These are phyloP conservation scores for Lophotriccus pileatus DNA, from an alignment of 2,797 vertebrate species.

Conservation along the genomic window DNA sequence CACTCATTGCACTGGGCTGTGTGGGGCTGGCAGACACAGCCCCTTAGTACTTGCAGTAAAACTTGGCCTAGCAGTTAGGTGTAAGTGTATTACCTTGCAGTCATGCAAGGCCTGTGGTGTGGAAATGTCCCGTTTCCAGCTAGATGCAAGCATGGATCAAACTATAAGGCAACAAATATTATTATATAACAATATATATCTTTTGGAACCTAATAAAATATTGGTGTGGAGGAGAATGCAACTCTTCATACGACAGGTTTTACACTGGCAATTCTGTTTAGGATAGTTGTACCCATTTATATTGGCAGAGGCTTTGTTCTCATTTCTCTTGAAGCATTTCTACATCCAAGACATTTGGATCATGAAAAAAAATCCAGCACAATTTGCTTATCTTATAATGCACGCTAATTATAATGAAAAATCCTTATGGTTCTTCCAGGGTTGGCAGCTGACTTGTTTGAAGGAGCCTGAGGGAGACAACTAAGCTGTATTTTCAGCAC, in stretches of 20 bases:
- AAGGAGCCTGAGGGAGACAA: not conserved
- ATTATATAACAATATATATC: not conserved
- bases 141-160: not conserved
- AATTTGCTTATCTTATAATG: not conserved
- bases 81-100: not conserved
- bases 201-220: not conserved
- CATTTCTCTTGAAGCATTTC: not conserved
- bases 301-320: not conserved
- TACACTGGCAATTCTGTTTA: not conserved
- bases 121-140: not conserved
- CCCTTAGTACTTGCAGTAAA: not conserved
- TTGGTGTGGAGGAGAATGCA: not conserved
- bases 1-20: accelerated
- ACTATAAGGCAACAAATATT: not conserved
- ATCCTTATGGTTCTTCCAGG: not conserved
- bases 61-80: not conserved
- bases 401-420: not conserved
- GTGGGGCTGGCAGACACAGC: not conserved
- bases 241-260: not conserved
- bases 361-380: not conserved
- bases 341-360: not conserved
- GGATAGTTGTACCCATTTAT: not conserved
- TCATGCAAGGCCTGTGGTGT: not conserved
- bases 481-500: not conserved
- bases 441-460: not conserved